Base-by-base conservation (phyloP, 2,113 vertebrate genomes). In the Apeltes quadracus region DNA sequence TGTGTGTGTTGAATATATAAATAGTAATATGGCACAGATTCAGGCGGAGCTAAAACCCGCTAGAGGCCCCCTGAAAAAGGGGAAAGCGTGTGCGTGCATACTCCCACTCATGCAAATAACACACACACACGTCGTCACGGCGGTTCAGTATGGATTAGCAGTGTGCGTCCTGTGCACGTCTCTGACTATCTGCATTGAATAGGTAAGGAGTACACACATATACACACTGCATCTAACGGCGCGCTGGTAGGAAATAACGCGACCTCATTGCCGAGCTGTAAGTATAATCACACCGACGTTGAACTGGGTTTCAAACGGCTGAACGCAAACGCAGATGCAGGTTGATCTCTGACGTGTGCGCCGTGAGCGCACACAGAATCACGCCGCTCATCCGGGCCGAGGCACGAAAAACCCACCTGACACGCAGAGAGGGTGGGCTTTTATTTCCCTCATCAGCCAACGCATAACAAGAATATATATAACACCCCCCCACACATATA, bases 1-100 rank as follows among this genome's bases (percentile, higher is more conserved):
- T 43, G 63, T 44, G 51, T 44, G 81, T 87, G 72, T 59, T 68
- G 72, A 88, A 89, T 91, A 90, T 81, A 92, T 90, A 90, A 87
- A 93, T 93, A 84, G 61, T 90, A 91, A 91, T 90, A 82, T 76
- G 79, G 72, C 68, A 85, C 76, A 80, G 84, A 83, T 83, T 87
- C 66, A 71, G 71, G 48, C 16, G 0, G 81, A 15, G 69, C 79
- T 83, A 83, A 89, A 90, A 70, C 59, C 70, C 69, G 56, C 83
- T 72, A n/a, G 46, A 69, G 38, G 55, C 25, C 38, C 64, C 55
- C 36, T 66, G 34, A 61, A 72, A 85, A 82, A 72, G 34, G 38
- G 9, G 13, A 61, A 69, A 73, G 54, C 9, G 38, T 13, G 23
- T 36, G 43, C 25, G 15, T 11, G 12, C 36, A 48, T 34, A 59